phyloP scores from a whole-genome alignment of 2,113 vertebrate species.

The Uropsilus gracilis region DNA sequence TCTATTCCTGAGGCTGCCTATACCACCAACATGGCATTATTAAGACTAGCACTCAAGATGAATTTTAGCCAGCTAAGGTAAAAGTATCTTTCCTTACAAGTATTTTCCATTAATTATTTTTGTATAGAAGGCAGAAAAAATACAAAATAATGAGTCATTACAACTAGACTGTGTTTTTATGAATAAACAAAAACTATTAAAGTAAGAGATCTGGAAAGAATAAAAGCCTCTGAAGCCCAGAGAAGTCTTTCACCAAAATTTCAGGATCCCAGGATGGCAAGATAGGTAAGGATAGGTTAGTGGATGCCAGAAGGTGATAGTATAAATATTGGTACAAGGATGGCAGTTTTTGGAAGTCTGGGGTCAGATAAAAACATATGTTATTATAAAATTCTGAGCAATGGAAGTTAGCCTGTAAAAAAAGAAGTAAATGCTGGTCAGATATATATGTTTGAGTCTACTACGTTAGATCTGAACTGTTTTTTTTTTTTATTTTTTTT shows the following conservation, averaged over 20 bases:
- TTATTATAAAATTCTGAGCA: slow-evolving; percentile 5
- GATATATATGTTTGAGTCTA: background rate
- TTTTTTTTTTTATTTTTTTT: no score
- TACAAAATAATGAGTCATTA: background rate
- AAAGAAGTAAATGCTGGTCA: background rate
- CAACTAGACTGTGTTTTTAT: background rate
- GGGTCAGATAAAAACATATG: slow-evolving; percentile 20
- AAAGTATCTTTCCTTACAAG: slow-evolving; percentile 5
- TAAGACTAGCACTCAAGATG: background rate
- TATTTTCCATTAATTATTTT: slow-evolving; percentile 50
- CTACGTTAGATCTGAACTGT: background rate
- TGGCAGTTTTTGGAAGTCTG: slow-evolving; percentile 18
- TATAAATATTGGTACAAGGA: background rate
- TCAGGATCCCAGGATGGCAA: background rate
- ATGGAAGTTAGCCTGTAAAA: background rate
- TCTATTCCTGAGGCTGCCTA: background rate
- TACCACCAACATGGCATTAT: background rate
- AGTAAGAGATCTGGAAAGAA: background rate
- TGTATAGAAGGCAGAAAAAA: background rate
- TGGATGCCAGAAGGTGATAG: background rate
- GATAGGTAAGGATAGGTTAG: background rate
- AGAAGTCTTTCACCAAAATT: background rate
- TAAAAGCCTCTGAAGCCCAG: background rate
- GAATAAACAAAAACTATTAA: background rate
- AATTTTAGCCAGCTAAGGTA: slow-evolving; percentile 30